Evolutionary conservation across 2,797 vertebrate genomes (phyloP).

Genomic region (Acanthurus lineatus): DNA sequence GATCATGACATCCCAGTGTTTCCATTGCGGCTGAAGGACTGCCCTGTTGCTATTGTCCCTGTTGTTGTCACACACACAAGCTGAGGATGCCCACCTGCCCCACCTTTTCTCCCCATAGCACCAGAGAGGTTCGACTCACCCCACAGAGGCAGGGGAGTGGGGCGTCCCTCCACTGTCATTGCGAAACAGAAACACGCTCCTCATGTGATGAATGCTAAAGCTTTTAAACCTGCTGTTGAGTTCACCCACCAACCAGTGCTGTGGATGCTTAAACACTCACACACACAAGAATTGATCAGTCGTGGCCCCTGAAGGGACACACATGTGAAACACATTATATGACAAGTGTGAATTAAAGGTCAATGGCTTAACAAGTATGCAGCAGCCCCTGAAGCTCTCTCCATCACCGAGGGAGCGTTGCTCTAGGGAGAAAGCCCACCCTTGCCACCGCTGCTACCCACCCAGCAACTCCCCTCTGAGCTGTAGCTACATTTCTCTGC

Average conservation of each 20-base stretch:
- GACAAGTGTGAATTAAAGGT: slow-evolving; percentile 83
- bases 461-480: slow-evolving; percentile 42
- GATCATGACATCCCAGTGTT: slow-evolving; percentile 62
- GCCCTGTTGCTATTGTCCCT: slow-evolving; percentile 82
- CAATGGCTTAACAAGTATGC: slow-evolving; percentile 78
- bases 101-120: slow-evolving; percentile 29
- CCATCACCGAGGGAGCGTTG: slow-evolving; percentile 50
- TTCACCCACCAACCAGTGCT: slow-evolving; percentile 17
- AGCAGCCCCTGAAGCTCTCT: slow-evolving; percentile 49
- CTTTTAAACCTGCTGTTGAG: neutral
- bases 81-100: slow-evolving; percentile 71
- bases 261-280: slow-evolving; percentile 13
- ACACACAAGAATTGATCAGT: slow-evolving; percentile 58
- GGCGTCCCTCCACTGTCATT: slow-evolving; percentile 10
- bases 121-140: slow-evolving; percentile 9
- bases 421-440: slow-evolving; percentile 63
- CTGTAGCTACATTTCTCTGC: slow-evolving; percentile 63
- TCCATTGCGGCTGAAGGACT: slow-evolving; percentile 69
- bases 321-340: slow-evolving; percentile 71
- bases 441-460: slow-evolving; percentile 37
- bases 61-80: slow-evolving; percentile 77
- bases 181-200: neutral
- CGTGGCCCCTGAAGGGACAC: slow-evolving; percentile 50
- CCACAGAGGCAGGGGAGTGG: slow-evolving; percentile 1
- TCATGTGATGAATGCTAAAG: slow-evolving; percentile 30